A percentile compares a stretch with the other conserved stretches of the same genome.
Conservation (phyloP, 2,797 vertebrate species). For the Brachyrhaphis roseni region DNA sequence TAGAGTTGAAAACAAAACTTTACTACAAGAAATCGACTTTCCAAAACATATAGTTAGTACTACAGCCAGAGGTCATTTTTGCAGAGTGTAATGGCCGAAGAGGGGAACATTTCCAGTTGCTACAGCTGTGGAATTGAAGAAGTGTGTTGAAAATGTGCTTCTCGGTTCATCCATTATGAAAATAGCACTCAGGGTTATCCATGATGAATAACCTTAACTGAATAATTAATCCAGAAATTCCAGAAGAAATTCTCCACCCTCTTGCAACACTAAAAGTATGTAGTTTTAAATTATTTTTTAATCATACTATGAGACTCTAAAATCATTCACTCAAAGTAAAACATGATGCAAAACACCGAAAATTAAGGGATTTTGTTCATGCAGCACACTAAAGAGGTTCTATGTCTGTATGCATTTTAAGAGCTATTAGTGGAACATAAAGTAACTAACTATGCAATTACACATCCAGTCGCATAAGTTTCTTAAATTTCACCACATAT, state of each 20-base stretch:
- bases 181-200: not conserved
- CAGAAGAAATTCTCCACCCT: not conserved
- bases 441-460: not conserved
- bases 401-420: not conserved
- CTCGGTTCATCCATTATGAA: not conserved
- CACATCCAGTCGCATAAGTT: not conserved
- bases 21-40: not conserved
- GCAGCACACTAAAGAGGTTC: not conserved
- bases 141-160: not conserved
- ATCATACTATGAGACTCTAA: not conserved
- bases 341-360: not conserved
- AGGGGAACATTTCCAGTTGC: not conserved
- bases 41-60: not conserved
- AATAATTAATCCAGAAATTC: not conserved
- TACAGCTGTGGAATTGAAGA: not conserved
- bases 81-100: not conserved
- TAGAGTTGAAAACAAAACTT: not conserved
- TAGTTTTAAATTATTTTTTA: not conserved
- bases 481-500: conserved; percentile 4
- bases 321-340: not conserved
- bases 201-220: not conserved
- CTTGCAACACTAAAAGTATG: not conserved
- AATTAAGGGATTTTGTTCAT: not conserved
- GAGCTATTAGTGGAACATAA: not conserved
- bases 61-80: not conserved